A percentile compares a stretch with the other conserved stretches of the same genome.
Conservation (phyloP, 2,113 vertebrate species). For the Dasyprocta punctata region DNA sequence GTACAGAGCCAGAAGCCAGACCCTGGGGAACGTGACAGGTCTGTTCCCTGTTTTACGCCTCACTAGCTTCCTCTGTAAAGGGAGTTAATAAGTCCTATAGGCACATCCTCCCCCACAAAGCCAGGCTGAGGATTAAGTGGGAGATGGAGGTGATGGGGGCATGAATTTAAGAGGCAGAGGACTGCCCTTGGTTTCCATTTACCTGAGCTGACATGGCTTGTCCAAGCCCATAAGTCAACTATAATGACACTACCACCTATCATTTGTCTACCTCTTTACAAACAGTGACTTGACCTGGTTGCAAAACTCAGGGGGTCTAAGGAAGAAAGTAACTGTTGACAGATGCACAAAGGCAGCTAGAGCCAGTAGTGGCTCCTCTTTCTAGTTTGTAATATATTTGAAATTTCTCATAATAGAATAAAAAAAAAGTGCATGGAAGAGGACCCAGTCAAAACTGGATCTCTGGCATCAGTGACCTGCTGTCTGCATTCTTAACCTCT, state of each 20-base stretch:
- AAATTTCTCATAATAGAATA: not conserved
- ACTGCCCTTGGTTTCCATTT: not conserved
- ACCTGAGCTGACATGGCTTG: not conserved
- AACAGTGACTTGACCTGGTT: not conserved
- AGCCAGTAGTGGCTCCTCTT: not conserved
- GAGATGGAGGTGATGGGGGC: not conserved
- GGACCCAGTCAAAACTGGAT: not conserved
- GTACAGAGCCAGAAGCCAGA: not conserved
- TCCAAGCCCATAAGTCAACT: not conserved
- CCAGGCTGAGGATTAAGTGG: not conserved
- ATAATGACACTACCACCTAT: not conserved
- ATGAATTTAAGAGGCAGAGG: not conserved
- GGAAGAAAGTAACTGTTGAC: not conserved
- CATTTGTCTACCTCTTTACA: not conserved
- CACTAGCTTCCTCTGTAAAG: not conserved
- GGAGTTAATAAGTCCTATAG: not conserved
- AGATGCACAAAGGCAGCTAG: not conserved
- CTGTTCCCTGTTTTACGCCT: not conserved
- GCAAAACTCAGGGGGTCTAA: not conserved
- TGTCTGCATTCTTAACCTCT: not conserved
- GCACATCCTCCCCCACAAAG: not conserved
- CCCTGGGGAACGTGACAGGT: not conserved
- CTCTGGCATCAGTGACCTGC: not conserved
- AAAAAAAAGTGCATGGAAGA: not conserved
- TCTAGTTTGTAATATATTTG: not conserved